Conservation (phyloP, 2,797 vertebrate genomes). For the Perdix hodgsoniae region DNA sequence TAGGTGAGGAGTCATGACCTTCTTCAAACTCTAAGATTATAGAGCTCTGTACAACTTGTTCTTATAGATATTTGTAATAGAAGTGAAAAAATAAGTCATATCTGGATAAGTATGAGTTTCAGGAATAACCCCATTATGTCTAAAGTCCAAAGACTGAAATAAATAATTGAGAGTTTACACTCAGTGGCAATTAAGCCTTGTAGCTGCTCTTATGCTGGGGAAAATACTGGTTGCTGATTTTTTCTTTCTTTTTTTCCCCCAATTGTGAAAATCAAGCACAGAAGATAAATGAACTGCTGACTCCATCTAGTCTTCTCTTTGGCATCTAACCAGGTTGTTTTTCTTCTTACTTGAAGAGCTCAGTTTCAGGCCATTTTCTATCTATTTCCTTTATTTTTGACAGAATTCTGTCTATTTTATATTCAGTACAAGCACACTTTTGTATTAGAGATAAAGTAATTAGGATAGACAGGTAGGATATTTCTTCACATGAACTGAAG, state of each 20-base stretch:
- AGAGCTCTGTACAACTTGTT: neutral
- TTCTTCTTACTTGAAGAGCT: conserved; percentile 52
- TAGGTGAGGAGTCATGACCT: neutral
- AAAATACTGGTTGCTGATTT: neutral
- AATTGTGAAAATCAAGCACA: neutral
- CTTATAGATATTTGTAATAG: neutral
- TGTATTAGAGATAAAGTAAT: neutral
- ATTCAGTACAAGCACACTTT: conserved; percentile 24
- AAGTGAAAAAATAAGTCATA: conserved; percentile 1
- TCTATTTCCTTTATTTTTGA: conserved; percentile 44
- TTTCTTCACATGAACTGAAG: neutral
- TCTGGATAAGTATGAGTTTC: neutral
- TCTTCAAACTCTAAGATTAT: neutral
- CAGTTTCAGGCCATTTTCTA: conserved; percentile 48
- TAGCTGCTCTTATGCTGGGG: neutral
- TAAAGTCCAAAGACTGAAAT: neutral
- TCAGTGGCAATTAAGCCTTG: neutral
- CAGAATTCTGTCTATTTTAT: conserved; percentile 19
- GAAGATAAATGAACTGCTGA: conserved; percentile 31
- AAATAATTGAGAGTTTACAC: neutral
- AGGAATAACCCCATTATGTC: neutral
- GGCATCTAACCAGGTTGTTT: conserved; percentile 38
- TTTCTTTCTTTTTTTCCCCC: neutral
- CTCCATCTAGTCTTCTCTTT: conserved; percentile 7
- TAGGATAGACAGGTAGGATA: neutral